Conservation (phyloP, 2,888 invertebrate genomes). For the Trissonchulus latispiculum region DNA sequence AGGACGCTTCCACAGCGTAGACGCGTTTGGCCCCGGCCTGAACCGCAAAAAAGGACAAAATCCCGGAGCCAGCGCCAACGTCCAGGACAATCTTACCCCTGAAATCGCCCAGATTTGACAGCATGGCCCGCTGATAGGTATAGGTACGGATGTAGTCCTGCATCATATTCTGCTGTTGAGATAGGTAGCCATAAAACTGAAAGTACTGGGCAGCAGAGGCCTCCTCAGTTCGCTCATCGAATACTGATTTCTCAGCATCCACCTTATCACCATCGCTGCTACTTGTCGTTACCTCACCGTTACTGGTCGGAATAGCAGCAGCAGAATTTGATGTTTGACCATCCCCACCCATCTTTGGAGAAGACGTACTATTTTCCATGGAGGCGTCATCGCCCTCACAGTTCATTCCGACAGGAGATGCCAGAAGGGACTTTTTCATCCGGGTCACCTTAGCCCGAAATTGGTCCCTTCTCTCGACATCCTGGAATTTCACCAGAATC, state of each 20-base stretch:
- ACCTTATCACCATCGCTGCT: no score
- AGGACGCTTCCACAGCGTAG: conserved; percentile 97
- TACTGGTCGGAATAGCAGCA: no score
- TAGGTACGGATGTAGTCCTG: conserved; percentile 97
- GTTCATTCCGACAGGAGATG: no score
- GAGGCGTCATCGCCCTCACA: no score
- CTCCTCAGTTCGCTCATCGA: conserved; percentile 90
- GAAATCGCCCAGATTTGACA: conserved; percentile 84
- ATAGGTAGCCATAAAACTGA: conserved; percentile 93
- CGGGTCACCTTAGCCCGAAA: no score
- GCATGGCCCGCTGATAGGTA: conserved; percentile 92
- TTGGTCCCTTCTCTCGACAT: no score
- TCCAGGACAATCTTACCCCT: conserved; percentile 73
- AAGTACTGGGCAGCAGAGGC: conserved; percentile 98
- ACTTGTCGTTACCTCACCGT: no score
- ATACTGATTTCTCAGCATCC: conserved; percentile 59
- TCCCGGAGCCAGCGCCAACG: conserved; percentile 97
- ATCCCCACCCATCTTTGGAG: no score
- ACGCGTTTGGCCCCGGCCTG: conserved; percentile 93
- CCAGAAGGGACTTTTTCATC: no score
- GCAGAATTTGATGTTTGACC: no score
- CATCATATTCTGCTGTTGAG: conserved; percentile 99
- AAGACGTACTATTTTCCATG: no score
- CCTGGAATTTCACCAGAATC: no score
- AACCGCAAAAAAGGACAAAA: conserved; percentile 92